Base-by-base conservation (phyloP, 2,797 vertebrate species). In the Falco peregrinus region DNA sequence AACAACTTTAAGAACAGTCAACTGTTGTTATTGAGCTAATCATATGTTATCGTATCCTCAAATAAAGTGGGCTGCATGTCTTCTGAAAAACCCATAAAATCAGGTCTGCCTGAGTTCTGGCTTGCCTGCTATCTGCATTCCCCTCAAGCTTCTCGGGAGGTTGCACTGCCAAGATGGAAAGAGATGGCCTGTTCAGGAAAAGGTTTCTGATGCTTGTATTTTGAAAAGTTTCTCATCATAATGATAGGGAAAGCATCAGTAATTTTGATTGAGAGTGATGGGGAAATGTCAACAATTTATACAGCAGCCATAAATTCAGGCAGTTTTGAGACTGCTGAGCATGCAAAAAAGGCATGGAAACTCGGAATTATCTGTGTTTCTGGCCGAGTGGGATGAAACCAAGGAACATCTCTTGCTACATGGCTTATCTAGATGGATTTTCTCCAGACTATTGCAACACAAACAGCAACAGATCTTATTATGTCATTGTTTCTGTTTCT, bases 401-500 rank as follows among this genome's bases (percentile, higher is more conserved):
- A 77, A 68, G 53, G 28, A 87, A 47, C 45, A 16, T 68, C 43
- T 63, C 92, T 91, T 71, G 68, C 20, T 78, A 11, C 71, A 26
- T 37, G 65, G 22, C 37, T 94, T 95, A 84, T 93, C 93, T 83
- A 31, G n/a, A 56, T 87, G 79, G 51, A 77, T 83, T 83, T 83
- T 83, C 57, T 89, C 68, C 76, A 75, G 70, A 15, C 4, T 77
- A 2, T 85, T 87, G 94, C 91, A 85, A 89, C 75, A 83, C 45
- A 47, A 56, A 35, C 59, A 48, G 47, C 15, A 37, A 39, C 39
- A 85, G 48, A 41, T 77, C 76, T 64, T 59, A 19, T 88, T 84
- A 85, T 43, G 60, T 89, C 84, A 83, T 84, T 85, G n/a, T 86
- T 95, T 95, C 85, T 95, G 45, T 84, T 87, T 92, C 84, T 96